Base-by-base conservation (phyloP, 2,113 vertebrate genomes). In the Pungitius pungitius region DNA sequence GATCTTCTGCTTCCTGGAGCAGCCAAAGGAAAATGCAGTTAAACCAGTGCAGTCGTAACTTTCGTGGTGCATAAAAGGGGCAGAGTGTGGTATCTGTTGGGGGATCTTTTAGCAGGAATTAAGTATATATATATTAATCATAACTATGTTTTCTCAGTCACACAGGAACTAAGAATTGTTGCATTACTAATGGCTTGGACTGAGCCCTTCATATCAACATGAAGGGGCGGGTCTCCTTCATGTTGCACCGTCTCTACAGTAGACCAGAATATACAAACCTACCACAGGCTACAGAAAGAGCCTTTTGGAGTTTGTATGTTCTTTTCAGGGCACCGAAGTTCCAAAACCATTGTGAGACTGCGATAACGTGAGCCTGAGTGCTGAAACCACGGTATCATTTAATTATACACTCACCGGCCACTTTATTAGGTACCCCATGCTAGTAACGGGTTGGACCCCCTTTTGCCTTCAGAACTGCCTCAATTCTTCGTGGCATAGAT, bases 1-100 rank as follows among this genome's bases (percentile, higher is more conserved):
- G 76, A 2, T 89, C 94, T 85, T 94, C 88, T 0, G 90, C 92
- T 13, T 96, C 97, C 98, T 99, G 65, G 30, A 18, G 39, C n/a
- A 8, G n/a, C 37, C 24, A 69, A 2, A 81, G 6, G 18, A 43
- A 42, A 43, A 22, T 3, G 1, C 6, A 3, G 27, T 47, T 15
- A 47, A 27, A n/a, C 27, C 5, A 8, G 20, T 7, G 37, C 39
- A 24, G 14, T 9, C 2, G 37, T 7, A 42, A 30, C 30, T 10
- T 7, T n/a, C 39, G 4, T 37, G 17, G 8, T 39, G 22, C 27
- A 3, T 51, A 49, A 1, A 60, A 35, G 56, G 10, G 22, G 47
- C 26, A 59, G 39, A 8, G 45, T 47, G 15, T 47, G 18, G 49
- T 9, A n/a, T n/a, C 9, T 14, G n/a, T n/a, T 49, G 47, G 2